Evolutionary conservation across 1,140 invertebrate genomes (phyloP), one percentile per base, ranked within the genome.

Genomic region (Potamilus streckersoni): DNA sequence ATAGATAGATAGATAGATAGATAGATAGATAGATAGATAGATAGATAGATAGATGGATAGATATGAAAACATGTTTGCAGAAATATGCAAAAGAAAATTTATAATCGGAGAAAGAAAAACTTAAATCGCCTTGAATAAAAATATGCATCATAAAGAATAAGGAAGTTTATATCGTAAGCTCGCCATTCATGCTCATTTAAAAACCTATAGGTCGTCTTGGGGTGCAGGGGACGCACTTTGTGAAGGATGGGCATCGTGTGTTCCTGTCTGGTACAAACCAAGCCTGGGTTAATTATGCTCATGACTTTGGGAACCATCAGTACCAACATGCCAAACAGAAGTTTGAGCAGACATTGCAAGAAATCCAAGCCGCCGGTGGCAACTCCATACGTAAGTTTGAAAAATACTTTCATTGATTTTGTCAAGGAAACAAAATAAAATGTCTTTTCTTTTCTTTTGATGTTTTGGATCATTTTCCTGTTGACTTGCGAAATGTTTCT

Each of bases 251-350:
- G 19, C 78, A 89, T 20, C 78, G 82, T 55, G 86, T 91, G 1
- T 91, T 91, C 73, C 81, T 91, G 49, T 90, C 87, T 49, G 90
- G 90, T 5, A 82, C 80, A 17, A 91, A 91, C 80, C 84, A 89
- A 64, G 89, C 90, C 3, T 91, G 90, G 90, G 81, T 87, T 23
- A 38, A 80, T 31, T 87, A 85, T 62, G 85, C 77, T 15, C 73
- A 83, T 71, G 86, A 87, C 69, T 87, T 88, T 79, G 90, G 90
- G 14, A 88, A 90, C 76, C 82, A 86, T 23, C 79, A 85, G 49
- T 91, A 90, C 76, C 65, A 79, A 16, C 58, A 74, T 15, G 73
- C 76, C 1, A 82, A 79, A 49, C 69, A 71, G 5, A 80, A 76
- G 17, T 81, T 90, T 17, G 87, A 90, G 68, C 59, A 82, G n/a